Evolutionary conservation across 2,797 vertebrate species (phyloP).

Genomic region (Rhinella marina): DNA sequence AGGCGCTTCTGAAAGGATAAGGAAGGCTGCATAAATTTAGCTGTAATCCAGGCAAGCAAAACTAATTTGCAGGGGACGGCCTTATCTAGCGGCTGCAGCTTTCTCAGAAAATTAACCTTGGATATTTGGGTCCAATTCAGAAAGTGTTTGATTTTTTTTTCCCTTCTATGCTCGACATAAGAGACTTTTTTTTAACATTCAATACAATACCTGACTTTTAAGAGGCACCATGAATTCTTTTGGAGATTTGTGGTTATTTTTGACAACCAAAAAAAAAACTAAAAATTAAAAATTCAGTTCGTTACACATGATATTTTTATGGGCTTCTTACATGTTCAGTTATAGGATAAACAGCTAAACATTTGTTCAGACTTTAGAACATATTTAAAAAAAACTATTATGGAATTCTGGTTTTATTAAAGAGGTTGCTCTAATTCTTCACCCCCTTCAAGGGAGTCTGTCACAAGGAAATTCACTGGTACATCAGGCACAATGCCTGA

Average conservation of each 20-base stretch:
- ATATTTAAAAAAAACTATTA: neutral
- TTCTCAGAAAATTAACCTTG: constrained; percentile 99
- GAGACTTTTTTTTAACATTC: constrained; percentile 77
- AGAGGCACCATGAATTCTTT: constrained; percentile 76
- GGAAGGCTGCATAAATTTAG: constrained; percentile 99
- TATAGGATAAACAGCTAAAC: neutral
- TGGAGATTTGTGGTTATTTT: constrained; percentile 85
- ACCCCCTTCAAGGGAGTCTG: too few species aligned
- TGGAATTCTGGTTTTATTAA: too few species aligned
- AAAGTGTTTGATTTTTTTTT: constrained; percentile 91
- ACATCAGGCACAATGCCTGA: too few species aligned
- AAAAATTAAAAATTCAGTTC: neutral
- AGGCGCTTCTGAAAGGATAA: constrained; percentile 99
- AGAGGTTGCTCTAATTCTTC: too few species aligned
- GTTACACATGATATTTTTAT: neutral
- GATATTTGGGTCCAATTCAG: constrained; percentile 99
- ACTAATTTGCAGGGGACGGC: constrained; percentile 99
- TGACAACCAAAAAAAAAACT: constrained; percentile 71
- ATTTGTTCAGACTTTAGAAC: neutral
- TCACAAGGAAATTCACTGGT: too few species aligned
- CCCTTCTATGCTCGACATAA: constrained; percentile 79
- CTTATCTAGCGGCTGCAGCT: constrained; percentile 99
- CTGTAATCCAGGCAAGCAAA: constrained; percentile 99
- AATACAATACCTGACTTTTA: constrained; percentile 83
- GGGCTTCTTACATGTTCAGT: neutral